These are phyloP conservation scores for Nothoprocta pentlandii DNA, from an alignment of 2,113 vertebrate genomes.

Conservation along the genomic window DNA sequence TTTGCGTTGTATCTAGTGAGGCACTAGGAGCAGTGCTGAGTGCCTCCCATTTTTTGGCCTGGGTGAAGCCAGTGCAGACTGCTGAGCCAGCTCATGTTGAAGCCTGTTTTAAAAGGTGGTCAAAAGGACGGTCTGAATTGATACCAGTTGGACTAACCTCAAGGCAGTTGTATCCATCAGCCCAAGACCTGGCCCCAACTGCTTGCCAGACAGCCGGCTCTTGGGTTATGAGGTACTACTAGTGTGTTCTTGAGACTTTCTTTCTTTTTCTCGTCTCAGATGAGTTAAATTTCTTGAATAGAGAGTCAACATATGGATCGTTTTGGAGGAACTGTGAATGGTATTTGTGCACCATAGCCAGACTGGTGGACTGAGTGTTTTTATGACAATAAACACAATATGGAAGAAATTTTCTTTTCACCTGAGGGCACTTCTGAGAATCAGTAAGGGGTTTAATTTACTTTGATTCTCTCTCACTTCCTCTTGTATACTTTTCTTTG, in stretches of 20 bases:
- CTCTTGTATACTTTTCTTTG: constrained; percentile 27
- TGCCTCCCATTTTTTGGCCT: neutral
- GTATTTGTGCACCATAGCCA: constrained; percentile 16
- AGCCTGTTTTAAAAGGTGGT: neutral
- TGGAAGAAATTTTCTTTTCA: constrained; percentile 68
- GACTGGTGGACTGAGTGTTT: constrained; percentile 12
- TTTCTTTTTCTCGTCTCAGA: neutral
- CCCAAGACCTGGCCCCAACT: neutral
- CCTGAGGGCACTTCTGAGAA: constrained; percentile 47
- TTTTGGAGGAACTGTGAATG: constrained; percentile 29
- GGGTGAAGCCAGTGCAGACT: neutral
- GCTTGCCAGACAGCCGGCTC: neutral
- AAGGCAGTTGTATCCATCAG: neutral
- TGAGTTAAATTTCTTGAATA: neutral
- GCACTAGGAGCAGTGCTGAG: neutral
- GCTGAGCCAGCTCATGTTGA: neutral
- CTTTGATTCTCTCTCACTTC: constrained; percentile 57
- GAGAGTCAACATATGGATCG: neutral
- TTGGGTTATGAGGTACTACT: neutral
- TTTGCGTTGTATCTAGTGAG: neutral
- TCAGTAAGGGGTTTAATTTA: constrained; percentile 32
- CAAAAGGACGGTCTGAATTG: neutral
- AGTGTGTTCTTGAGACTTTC: neutral
- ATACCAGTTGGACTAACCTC: neutral
- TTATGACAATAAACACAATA: constrained; percentile 33